phyloP scores from a whole-genome alignment of 2,888 invertebrate species.

The Neelides folsomi region DNA sequence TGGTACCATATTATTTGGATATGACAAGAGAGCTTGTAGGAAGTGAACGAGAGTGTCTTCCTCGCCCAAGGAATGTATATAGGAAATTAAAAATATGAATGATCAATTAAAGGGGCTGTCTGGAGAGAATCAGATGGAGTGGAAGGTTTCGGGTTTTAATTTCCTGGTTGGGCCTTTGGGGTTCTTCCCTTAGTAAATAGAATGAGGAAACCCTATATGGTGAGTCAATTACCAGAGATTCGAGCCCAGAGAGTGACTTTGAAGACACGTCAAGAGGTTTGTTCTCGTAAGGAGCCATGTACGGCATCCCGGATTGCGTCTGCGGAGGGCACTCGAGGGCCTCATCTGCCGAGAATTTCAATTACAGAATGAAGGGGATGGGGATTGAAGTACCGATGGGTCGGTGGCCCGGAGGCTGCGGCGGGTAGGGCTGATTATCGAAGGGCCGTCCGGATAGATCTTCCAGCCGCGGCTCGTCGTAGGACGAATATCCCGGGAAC shows the following conservation, averaged over 20 bases:
- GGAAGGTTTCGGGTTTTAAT: too few species aligned
- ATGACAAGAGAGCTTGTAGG: too few species aligned
- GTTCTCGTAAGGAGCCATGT: constrained; percentile 47
- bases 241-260: constrained; percentile 54
- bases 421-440: not conserved
- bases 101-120: too few species aligned
- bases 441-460: not conserved
- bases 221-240: constrained; percentile 49
- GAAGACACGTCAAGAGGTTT: constrained; percentile 38
- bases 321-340: not conserved
- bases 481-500: not conserved
- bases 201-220: too few species aligned
- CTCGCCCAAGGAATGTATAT: too few species aligned
- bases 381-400: not conserved
- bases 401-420: constrained; percentile 9
- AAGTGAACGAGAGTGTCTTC: too few species aligned
- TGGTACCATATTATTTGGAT: too few species aligned
- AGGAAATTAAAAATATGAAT: too few species aligned
- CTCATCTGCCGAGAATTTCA: not conserved
- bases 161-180: too few species aligned
- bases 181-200: too few species aligned
- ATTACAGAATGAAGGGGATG: not conserved
- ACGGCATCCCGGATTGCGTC: constrained; percentile 5
- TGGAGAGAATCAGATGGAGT: too few species aligned
- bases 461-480: not conserved